Base-by-base conservation (phyloP, 2,888 invertebrate species). In the Oegoconia quadripuncta region DNA sequence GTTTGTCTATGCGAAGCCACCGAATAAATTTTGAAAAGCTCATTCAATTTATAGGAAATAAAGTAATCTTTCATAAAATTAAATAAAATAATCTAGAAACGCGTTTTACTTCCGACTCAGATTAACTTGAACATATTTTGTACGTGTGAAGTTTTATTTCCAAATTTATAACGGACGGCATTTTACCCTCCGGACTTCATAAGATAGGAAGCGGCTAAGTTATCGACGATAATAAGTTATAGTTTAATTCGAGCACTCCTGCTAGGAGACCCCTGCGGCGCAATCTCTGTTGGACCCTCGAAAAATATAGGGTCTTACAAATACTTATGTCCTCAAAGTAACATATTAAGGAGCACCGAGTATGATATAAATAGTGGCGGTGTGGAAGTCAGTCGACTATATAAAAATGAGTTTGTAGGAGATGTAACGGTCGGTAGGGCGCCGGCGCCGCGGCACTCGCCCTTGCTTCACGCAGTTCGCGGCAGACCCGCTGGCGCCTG, bases 381-480 rank as follows among this genome's bases (percentile, higher is more conserved):
- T 70, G 78, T 78, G 77, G 82, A 84, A 86, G 84, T 83, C 83
- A 84, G 80, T 84, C 74, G 81, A 84, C 81, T 86, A 80, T 82
- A 83, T 84, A 84, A 84, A 27, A 13, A 12, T 13, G 27, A 27
- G 27, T 27, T 27, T 11, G 74, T 73, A 67, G 70, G 72, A 66
- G 78, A 75, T 77, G 76, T 74, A 64, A 74, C 59, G 60, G 64
- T 52, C 60, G 50, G 68, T 64, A 81, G 78, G 55, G 84, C 86
- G 86, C 84, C 83, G 84, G 84, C 84, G 86, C 84, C 71, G 64
- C 58, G 69, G 59, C 64, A 61, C 65, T 69, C 74, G 65, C 69
- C 67, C 71, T 66, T 60, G 64, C 62, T 60, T 61, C 68, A 64
- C 62, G 66, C 75, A 68, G 70, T 69, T 62, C 69, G 63, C 66